Evolutionary conservation across 2,888 invertebrate species (phyloP).

Genomic region (Drosophila leonis): DNA sequence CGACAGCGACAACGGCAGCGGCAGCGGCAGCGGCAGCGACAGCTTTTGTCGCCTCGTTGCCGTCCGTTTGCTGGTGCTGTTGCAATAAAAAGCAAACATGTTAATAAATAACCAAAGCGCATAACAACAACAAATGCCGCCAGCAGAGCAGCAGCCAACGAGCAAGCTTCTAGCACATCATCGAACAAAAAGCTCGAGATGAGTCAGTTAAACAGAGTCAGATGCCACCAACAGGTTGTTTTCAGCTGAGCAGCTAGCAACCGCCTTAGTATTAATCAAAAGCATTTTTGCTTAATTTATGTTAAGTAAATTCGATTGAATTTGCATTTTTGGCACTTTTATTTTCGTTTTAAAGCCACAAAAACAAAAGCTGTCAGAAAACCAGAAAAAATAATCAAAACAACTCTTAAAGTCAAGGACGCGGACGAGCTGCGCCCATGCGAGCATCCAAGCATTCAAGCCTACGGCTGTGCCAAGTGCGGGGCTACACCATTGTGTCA

Average conservation of each 20-base stretch:
- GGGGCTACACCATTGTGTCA: slow-evolving; percentile 63
- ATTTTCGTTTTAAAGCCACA: slow-evolving; percentile 54
- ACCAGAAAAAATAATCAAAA: slow-evolving; percentile 42
- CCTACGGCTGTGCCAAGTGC: slow-evolving; percentile 71
- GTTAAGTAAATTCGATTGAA: slow-evolving; percentile 60
- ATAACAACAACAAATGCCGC: slow-evolving; percentile 40
- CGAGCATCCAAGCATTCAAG: slow-evolving; percentile 17
- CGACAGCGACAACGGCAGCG: slow-evolving; percentile 23
- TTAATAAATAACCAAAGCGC: slow-evolving; percentile 71
- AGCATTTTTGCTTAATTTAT: slow-evolving; percentile 59
- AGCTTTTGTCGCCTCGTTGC: slow-evolving; percentile 50
- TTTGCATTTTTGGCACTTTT: slow-evolving; percentile 75
- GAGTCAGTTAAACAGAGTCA: slow-evolving; percentile 45
- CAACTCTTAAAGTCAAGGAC: slow-evolving; percentile 72
- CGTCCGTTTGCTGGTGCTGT: slow-evolving; percentile 30
- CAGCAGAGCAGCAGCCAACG: background rate
- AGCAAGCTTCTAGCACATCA: slow-evolving; percentile 45
- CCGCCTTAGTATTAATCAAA: slow-evolving; percentile 56
- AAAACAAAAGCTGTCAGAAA: slow-evolving; percentile 26
- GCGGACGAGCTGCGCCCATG: slow-evolving; percentile 63
- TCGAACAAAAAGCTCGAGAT: slow-evolving; percentile 36
- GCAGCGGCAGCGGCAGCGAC: slow-evolving; percentile 34
- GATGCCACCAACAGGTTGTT: slow-evolving; percentile 46
- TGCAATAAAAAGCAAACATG: slow-evolving; percentile 75
- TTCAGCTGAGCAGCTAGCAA: slow-evolving; percentile 56